Conservation (phyloP, 2,113 vertebrate species). For the Oncorhynchus clarkii region DNA sequence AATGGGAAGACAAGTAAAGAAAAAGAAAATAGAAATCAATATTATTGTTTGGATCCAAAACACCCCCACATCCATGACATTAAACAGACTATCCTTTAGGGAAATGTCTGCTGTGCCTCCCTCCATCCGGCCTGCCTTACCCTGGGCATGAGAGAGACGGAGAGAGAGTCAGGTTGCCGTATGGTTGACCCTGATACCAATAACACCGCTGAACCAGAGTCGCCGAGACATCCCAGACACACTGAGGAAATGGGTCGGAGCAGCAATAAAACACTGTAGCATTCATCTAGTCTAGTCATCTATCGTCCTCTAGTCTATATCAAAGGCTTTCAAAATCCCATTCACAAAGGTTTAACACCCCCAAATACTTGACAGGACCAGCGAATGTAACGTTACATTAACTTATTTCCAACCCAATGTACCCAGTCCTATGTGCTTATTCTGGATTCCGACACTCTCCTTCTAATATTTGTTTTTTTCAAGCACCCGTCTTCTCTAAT, state of each 20-base stretch:
- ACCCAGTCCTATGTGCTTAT: slow-evolving; percentile 49
- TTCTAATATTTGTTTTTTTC: slow-evolving; percentile 64
- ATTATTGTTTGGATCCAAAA: slow-evolving; percentile 49
- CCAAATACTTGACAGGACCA: slow-evolving; percentile 22
- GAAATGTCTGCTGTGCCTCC: slow-evolving; percentile 25
- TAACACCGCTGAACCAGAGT: slow-evolving; percentile 25
- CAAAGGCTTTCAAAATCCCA: slow-evolving; percentile 30
- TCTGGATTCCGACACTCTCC: slow-evolving; percentile 51
- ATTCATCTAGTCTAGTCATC: slow-evolving; percentile 37
- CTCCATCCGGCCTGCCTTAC: slow-evolving; percentile 22
- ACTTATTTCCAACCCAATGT: slow-evolving; percentile 50
- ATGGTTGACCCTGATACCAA: not conserved
- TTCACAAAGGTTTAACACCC: slow-evolving; percentile 50
- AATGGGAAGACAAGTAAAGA: slow-evolving; percentile 9
- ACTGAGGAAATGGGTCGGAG: not conserved
- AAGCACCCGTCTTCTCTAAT: slow-evolving; percentile 59
- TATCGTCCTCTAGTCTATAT: slow-evolving; percentile 34
- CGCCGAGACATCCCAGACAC: slow-evolving; percentile 53
- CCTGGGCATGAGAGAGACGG: slow-evolving; percentile 23
- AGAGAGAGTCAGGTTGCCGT: slow-evolving; percentile 53
- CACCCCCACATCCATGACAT: slow-evolving; percentile 37
- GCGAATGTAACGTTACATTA: slow-evolving; percentile 61
- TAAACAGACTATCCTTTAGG: slow-evolving; percentile 39
- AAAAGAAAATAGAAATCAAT: slow-evolving; percentile 8
- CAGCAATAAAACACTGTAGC: slow-evolving; percentile 48